Evolutionary conservation across 2,888 invertebrate genomes (phyloP), one percentile per base, ranked within the genome.

Genomic region (Sarcophaga caerulescens): DNA sequence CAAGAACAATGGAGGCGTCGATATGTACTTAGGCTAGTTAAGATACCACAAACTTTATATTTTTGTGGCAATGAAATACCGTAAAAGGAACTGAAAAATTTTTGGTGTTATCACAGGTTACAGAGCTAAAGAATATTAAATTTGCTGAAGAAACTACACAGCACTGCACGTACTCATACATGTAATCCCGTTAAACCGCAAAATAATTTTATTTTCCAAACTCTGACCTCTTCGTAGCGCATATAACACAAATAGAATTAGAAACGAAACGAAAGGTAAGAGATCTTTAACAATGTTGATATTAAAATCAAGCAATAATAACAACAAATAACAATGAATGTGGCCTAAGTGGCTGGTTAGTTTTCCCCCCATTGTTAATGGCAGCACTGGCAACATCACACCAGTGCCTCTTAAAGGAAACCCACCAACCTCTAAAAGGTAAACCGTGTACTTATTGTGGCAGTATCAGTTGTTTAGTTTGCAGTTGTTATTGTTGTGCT

Each of bases 301-400:
- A 81, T 70, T 85, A 80, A 82, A 82, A 80, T 85, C 86, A 81
- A 81, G 77, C 77, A 62, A 77, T 60, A 84, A 78, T 69, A 86
- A 35, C 52, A 52, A 81, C 77, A 86, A 86, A 86, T 78, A 86
- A 84, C 74, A 84, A 84, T 86, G 75, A 69, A 62, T 81, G 52
- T 52, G 52, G 84, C 78, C 86, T 84, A 86, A 86, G 86, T 86
- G 86, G 86, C 84, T 86, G 86, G 84, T 23, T 86, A 81, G 86
- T 84, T 84, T 84, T 74, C 74, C 77, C 69, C 75, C 69, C 65
- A 77, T 84, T 81, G 81, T 74, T 66, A 78, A 70, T 57, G 76
- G 76, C 80, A 63, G 63, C 45, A 60, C 63, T 45, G 59, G n/a
- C 44, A 59, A 62, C 62, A 76, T 57, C 62, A 79, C 65, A 76